Evolutionary conservation across 2,888 invertebrate genomes (phyloP), one percentile per base, ranked within the genome.

Genomic region (Falcaria lacertinaria): DNA sequence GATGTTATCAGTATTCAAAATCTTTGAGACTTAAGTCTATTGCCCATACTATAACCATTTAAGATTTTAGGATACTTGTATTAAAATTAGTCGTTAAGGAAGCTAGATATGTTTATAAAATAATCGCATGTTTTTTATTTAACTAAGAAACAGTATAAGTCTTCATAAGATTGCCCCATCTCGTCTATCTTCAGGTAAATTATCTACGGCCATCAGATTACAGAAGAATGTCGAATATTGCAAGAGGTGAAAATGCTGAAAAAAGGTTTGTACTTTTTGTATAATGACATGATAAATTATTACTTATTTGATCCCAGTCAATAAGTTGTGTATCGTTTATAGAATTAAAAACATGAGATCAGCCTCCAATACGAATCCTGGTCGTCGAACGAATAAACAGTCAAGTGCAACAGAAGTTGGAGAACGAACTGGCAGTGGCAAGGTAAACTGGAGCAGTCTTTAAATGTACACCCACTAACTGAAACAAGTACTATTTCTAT

Each of bases 201-300:
- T 69, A 90, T 59, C 78, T 90, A 15, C 77, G 90, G 6, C 91
- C 92, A 0, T 92, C 92, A 8, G 90, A 92, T 77, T 90, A 91
- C 60, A 77, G 92, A 45, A 75, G 91, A 66, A 79, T 93, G 89
- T 92, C 92, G 15, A 73, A 90, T 64, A 70, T 87, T 69, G 78
- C 84, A 49, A 61, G 83, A 62, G 71, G 87, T 60, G 76, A 91
- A 72, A 72, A 90, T 62, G 80, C 88, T 41, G 74, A 90, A 71
- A 69, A 79, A 76, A 67, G 89, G 89, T 79, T 64, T 28, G 19
- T 33, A 28, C 22, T 35, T 34, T 38, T 39, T 22, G 13, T n/a
- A 6, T 40, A 34, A 15, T 38, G 37, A 11, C 11, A 5, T n/a
- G 14, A 34, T 33, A 37, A 35, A 13, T 25, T 22, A 39, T 35